These are phyloP conservation scores for Zosterops hypoxanthus DNA, from an alignment of 2,113 vertebrate species.

Conservation along the genomic window DNA sequence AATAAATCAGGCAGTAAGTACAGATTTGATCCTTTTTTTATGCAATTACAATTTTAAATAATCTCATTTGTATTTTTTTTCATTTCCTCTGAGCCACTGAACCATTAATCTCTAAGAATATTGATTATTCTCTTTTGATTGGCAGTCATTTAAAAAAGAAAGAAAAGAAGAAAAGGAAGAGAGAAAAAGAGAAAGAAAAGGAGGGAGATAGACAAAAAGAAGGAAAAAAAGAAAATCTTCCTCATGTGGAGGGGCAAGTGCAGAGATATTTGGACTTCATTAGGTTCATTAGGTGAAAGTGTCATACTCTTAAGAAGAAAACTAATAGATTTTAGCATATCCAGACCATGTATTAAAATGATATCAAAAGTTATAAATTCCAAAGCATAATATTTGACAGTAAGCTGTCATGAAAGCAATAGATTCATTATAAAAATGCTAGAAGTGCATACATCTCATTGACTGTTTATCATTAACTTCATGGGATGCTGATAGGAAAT, in stretches of 20 bases:
- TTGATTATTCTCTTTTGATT: neutral
- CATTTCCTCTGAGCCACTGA: neutral
- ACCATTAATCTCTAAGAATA: neutral
- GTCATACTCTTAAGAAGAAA: conserved; percentile 16
- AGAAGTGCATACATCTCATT: conserved; percentile 77
- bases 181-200: neutral
- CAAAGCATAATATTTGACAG: conserved; percentile 76
- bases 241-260: accelerated
- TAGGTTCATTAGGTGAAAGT: conserved; percentile 8
- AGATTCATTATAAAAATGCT: conserved; percentile 81
- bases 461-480: conserved; percentile 82
- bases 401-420: conserved; percentile 76
- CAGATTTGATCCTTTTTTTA: neutral
- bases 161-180: neutral
- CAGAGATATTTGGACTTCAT: neutral
- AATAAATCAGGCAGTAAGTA: neutral
- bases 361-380: conserved; percentile 77
- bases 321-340: conserved; percentile 57
- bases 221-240: neutral
- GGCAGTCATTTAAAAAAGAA: neutral
- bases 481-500: conserved; percentile 75
- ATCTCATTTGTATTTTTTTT: neutral
- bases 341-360: conserved; percentile 69
- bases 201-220: neutral
- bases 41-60: neutral